Base-by-base conservation (phyloP, 2,888 invertebrate genomes). In the Clistopyga incitator region DNA sequence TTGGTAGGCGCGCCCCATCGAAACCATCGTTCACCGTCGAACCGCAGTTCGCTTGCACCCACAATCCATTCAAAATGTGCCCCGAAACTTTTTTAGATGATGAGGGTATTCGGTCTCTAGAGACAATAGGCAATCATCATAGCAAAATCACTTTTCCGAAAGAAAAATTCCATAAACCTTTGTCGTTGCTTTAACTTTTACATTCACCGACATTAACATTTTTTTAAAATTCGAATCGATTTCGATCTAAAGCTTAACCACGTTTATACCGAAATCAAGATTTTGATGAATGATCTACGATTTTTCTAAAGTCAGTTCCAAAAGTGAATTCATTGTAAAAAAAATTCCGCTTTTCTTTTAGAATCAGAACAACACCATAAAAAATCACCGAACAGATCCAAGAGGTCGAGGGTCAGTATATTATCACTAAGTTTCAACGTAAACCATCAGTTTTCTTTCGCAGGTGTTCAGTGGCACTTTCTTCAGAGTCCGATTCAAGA, bases 1-100 rank as follows among this genome's bases (percentile, higher is more conserved):
- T 83, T 20, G 52, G 71, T 65, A 72, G 72, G 59, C 72, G 59
- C 25, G 50, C 34, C 50, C 54, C 38, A 34, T 42, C 59, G 11
- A 59, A 79, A 75, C 42, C 11, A 45, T 67, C 20, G 8, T 29
- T 70, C 59, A 45, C 65, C 29, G 42, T 72, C 56, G 47, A 45
- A 29, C 59, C 29, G 65, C 29, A 29, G 65, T 72, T 67, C 56
- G 65, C 59, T 76, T 18, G 61, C 20, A 65, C 34, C 23, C 71
- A 34, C 59, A 29, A 50, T 47, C 20, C 23, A 38, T 52, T 71
- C 29, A 54, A 81, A 47, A 52, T 50, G n/a, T 15, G 34, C 52
- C 34, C 70, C 52, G 11, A 70, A 70, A 70, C 45, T 77, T 74
- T 25, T 13, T 1, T n/a, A 4, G 38, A 25, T n/a, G 15, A 61